phyloP scores from a whole-genome alignment of 37 sponge, comb jelly and placozoan genomes.

The Aphrocallistes beatrix region DNA sequence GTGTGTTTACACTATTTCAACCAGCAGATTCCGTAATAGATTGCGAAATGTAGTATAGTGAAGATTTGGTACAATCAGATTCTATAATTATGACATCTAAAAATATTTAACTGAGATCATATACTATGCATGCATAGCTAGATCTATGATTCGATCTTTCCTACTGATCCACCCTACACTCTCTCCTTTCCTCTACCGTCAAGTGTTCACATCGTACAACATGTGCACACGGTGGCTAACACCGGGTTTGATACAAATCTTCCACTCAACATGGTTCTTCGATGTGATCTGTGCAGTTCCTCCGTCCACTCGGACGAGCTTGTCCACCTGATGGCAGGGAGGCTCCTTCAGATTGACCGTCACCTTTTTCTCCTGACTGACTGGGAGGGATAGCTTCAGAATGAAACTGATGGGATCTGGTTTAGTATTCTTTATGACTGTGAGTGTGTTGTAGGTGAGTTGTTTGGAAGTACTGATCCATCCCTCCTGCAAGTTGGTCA shows the following conservation, averaged over 20 bases:
- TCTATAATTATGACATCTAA: no score
- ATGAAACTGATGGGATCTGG: neutral
- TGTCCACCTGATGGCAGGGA: neutral
- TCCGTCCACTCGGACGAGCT: neutral
- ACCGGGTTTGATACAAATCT: neutral
- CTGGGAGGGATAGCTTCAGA: constrained; percentile 1
- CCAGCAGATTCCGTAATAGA: no score
- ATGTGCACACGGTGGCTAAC: neutral
- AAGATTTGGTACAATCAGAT: no score
- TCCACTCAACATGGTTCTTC: constrained; percentile 2
- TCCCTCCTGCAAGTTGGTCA: constrained; percentile 11
- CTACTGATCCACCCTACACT: no score
- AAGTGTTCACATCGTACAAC: neutral
- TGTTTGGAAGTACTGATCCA: constrained; percentile 1
- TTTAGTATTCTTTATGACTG: neutral
- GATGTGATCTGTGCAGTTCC: neutral
- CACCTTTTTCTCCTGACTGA: constrained; percentile 1
- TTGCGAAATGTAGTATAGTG: no score
- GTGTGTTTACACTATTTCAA: no score
- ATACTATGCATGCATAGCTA: no score
- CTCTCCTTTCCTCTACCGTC: no score
- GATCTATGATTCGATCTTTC: no score
- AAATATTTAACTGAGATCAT: no score
- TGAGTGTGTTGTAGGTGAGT: constrained; percentile 9
- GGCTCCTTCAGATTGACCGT: neutral